Evolutionary conservation across 2,113 vertebrate species (phyloP).

Genomic region (Apeltes quadracus): DNA sequence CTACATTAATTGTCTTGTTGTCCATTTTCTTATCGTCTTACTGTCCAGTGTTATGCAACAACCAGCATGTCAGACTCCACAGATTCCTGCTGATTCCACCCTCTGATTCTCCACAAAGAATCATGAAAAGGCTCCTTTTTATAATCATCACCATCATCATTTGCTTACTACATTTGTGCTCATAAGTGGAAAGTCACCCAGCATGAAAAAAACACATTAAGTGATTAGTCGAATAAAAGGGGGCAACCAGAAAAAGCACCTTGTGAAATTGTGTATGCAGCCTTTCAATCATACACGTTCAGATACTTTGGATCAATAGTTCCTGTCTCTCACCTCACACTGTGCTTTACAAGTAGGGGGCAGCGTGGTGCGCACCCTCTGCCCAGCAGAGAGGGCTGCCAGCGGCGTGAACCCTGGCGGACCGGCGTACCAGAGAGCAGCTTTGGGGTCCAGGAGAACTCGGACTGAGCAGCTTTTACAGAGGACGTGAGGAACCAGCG

Average conservation of each 20-base stretch:
- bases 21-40: too few species aligned
- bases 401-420: constrained; percentile 81
- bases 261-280: neutral
- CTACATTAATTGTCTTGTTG: too few species aligned
- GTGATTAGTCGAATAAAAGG: neutral
- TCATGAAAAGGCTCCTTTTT: neutral
- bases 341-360: constrained; percentile 77
- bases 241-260: neutral
- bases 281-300: neutral
- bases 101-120: neutral
- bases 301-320: neutral
- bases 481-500: constrained; percentile 87
- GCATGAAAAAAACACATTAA: neutral
- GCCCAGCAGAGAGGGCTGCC: constrained; percentile 70
- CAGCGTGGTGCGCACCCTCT: constrained; percentile 66
- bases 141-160: too few species aligned
- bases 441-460: constrained; percentile 82
- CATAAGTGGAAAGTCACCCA: too few species aligned
- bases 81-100: too few species aligned
- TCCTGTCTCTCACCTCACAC: constrained; percentile 80
- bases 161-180: neutral
- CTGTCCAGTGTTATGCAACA: too few species aligned
- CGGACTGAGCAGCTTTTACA: constrained; percentile 85
- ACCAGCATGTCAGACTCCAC: too few species aligned
- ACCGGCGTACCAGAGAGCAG: constrained; percentile 79